Percentiles rank a stretch among this genome's conserved stretches.
These are phyloP conservation scores for Emydocephalus ijimae DNA, from an alignment of 2,113 vertebrate genomes.

Conservation along the genomic window DNA sequence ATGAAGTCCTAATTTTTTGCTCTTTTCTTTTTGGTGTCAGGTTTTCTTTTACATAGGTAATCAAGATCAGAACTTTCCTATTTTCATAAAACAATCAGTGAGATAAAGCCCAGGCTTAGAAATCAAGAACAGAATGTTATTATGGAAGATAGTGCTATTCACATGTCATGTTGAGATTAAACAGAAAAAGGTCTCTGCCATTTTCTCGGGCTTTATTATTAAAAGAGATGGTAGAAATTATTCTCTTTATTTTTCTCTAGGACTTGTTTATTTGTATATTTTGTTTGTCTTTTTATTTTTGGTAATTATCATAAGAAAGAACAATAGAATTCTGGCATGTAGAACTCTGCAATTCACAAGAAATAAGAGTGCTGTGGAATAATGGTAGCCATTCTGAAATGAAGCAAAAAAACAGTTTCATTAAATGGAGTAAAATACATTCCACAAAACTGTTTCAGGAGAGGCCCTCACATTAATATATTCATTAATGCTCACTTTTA, in stretches of 20 bases:
- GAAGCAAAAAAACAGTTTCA: not conserved
- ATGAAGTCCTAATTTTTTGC: not conserved
- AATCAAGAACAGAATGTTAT: not conserved
- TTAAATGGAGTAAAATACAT: not conserved
- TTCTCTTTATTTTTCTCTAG: not conserved
- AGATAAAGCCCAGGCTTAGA: not conserved
- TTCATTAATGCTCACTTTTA: not conserved
- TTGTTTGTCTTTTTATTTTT: not conserved
- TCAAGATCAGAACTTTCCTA: not conserved
- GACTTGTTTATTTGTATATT: not conserved
- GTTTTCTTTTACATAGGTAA: not conserved
- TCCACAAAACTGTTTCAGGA: not conserved
- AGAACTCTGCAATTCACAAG: not conserved
- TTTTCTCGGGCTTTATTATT: not conserved
- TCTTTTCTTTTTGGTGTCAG: not conserved
- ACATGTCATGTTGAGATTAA: not conserved
- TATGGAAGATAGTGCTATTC: not conserved
- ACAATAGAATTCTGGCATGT: not conserved
- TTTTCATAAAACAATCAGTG: not conserved
- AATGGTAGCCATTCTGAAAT: not conserved
- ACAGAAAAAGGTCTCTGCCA: not conserved
- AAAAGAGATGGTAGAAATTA: not conserved
- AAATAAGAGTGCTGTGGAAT: not conserved
- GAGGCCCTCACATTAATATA: not conserved
- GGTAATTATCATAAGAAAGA: not conserved